These are phyloP conservation scores for Trissoscelio sp. DNA, from an alignment of 2,888 invertebrate genomes.

Conservation along the genomic window DNA sequence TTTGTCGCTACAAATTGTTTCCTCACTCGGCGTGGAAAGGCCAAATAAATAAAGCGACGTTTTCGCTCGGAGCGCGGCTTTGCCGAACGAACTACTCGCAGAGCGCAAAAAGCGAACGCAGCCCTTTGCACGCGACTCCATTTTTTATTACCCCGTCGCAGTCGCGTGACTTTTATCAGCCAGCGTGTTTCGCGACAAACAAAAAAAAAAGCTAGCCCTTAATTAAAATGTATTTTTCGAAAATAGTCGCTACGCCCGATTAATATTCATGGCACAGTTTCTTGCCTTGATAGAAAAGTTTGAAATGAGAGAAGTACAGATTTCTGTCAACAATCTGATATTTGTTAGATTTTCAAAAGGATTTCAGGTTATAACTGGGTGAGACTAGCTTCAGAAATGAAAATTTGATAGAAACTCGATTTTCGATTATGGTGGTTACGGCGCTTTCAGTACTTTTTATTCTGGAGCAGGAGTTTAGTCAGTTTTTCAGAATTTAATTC, in stretches of 20 bases:
- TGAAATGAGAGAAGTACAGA: too few relatives aligned
- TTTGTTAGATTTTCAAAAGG: too few relatives aligned
- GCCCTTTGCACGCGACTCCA: constrained; percentile 57
- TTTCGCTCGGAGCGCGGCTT: constrained; percentile 46
- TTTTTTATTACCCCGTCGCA: constrained; percentile 48
- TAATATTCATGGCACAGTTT: constrained; percentile 43
- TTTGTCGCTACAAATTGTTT: constrained; percentile 77
- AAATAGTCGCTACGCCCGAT: constrained; percentile 8
- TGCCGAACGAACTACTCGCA: constrained; percentile 3
- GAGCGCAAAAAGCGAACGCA: constrained; percentile 46
- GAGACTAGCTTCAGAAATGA: too few relatives aligned
- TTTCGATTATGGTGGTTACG: too few relatives aligned
- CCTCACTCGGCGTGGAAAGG: constrained; percentile 61
- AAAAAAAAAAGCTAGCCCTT: constrained; percentile 16
- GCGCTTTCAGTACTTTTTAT: too few relatives aligned
- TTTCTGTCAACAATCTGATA: too few relatives aligned
- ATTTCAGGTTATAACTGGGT: too few relatives aligned
- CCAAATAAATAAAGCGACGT: constrained; percentile 64
- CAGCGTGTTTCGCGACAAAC: constrained; percentile 38
- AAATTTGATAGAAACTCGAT: too few relatives aligned
- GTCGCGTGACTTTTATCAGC: constrained; percentile 65
- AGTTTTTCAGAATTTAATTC: too few relatives aligned
- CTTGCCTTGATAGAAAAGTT: constrained; percentile 7
- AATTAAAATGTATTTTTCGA: constrained; percentile 59
- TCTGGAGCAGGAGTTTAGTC: too few relatives aligned